These are phyloP conservation scores for Drosophila trapezifrons DNA, from an alignment of 1,140 invertebrate genomes.

Conservation along the genomic window DNA sequence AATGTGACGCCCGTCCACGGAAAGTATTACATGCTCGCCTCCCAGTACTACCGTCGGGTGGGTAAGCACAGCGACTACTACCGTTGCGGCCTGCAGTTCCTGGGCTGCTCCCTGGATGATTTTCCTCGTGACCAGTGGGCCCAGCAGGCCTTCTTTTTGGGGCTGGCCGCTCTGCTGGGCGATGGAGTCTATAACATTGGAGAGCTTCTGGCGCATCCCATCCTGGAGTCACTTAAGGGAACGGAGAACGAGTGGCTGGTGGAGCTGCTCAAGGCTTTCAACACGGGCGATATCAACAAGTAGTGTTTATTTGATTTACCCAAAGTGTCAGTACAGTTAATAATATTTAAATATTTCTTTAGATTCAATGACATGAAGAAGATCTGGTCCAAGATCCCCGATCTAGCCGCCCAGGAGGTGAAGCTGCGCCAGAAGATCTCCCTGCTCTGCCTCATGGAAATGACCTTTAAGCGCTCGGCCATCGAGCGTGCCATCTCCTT, in stretches of 20 bases:
- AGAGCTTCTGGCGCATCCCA: slow-evolving; percentile 97
- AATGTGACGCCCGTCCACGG: slow-evolving; percentile 97
- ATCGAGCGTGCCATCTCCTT: slow-evolving; percentile 93
- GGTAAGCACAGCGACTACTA: slow-evolving; percentile 89
- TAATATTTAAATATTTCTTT: background rate
- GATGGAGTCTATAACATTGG: slow-evolving; percentile 99
- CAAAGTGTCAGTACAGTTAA: background rate
- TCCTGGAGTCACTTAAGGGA: slow-evolving; percentile 92
- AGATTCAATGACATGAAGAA: slow-evolving; percentile 93
- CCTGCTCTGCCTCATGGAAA: slow-evolving; percentile 98
- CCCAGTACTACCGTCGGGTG: slow-evolving; percentile 91
- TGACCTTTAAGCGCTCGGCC: slow-evolving; percentile 90
- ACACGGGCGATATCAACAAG: slow-evolving; percentile 93
- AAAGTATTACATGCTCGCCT: slow-evolving; percentile 96
- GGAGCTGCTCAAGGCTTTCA: slow-evolving; percentile 96
- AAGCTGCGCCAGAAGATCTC: slow-evolving; percentile 96
- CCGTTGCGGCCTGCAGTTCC: slow-evolving; percentile 95
- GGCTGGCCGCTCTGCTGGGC: slow-evolving; percentile 96
- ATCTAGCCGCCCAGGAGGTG: slow-evolving; percentile 93
- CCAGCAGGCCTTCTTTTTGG: slow-evolving; percentile 95
- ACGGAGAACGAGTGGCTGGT: slow-evolving; percentile 95
- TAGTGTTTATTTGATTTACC: background rate
- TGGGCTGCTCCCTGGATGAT: slow-evolving; percentile 95
- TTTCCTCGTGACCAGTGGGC: slow-evolving; percentile 87
- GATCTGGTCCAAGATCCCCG: slow-evolving; percentile 92